Base-by-base conservation (phyloP, 2,113 vertebrate genomes). In the Maccullochella peelii region DNA sequence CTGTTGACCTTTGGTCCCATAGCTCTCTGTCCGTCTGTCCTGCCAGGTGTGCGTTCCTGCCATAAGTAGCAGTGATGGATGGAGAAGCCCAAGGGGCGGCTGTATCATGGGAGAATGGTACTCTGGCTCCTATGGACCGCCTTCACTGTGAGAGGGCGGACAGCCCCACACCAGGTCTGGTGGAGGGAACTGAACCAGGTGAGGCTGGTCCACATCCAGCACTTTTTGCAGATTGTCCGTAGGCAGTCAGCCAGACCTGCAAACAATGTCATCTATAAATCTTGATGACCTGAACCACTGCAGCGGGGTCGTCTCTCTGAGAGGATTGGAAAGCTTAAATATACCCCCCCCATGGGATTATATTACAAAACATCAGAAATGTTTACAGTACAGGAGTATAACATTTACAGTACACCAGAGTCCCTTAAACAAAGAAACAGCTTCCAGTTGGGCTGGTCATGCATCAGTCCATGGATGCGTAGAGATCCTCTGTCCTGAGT, bases 151-250 rank as follows among this genome's bases (percentile, higher is more conserved):
- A 97, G 27, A 94, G 98, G 77, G 96, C 97, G 0, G 98, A 99
- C 65, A 99, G 98, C 90, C 98, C 98, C 65, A 97, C 96, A 0
- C 97, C 97, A 0, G 97, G 97, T 33, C 93, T 99, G 93, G 96
- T 97, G 2, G 97, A 99, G 86, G 98, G 98, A 65, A 98, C 96
- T 0, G 98, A 99, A 90, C 98, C 98, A 93, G 98, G 98, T 99
- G 95, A 59, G 92, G 0, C 38, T 52, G 36, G 8, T n/a, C 21
- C 33, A 55, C 49, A 9, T 27, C 57, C 50, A 20, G 52, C 8
- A 23, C 8, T 6, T 36, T 23, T 8, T 75, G 14, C 3, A 1
- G 8, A 25, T 25, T 42, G 58, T 65, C 33, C 50, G 27, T 5
- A 6, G 50, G 0, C 10, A 8, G 15, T 16, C 40, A 69, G 27